These are phyloP conservation scores for Aphelenchoides fujianensis DNA, from an alignment of 1,140 invertebrate genomes.

Conservation along the genomic window DNA sequence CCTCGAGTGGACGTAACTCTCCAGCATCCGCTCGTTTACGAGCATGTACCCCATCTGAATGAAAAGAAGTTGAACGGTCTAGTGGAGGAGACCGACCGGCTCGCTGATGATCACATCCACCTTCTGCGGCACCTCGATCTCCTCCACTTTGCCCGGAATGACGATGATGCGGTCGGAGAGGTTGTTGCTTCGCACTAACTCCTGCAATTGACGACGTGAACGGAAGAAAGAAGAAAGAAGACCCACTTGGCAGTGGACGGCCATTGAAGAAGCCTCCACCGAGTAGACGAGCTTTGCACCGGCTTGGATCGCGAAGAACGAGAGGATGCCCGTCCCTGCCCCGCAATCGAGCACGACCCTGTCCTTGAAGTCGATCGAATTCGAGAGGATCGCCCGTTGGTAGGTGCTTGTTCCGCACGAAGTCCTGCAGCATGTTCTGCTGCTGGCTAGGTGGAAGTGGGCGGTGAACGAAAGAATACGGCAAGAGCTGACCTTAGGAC, in stretches of 20 bases:
- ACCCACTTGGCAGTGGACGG: slow-evolving; percentile 82
- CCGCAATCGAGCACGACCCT: slow-evolving; percentile 91
- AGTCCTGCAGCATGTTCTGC: slow-evolving; percentile 99
- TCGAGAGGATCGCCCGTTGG: slow-evolving; percentile 89
- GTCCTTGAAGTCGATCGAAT: slow-evolving; percentile 82
- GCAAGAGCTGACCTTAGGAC: no score
- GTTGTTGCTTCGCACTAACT: slow-evolving; percentile 84
- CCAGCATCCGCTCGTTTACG: slow-evolving; percentile 98
- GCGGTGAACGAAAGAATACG: no score
- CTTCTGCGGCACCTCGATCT: slow-evolving; percentile 86
- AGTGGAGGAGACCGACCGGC: no score
- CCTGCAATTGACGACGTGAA: slow-evolving; percentile 64
- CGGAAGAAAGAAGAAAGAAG: slow-evolving; percentile 30
- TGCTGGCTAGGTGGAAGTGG: no score
- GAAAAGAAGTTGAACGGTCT: no score
- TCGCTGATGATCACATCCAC: slow-evolving; percentile 98
- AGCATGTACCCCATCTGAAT: slow-evolving; percentile 99
- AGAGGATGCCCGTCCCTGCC: slow-evolving; percentile 91
- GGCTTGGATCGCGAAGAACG: slow-evolving; percentile 95
- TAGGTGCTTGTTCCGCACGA: slow-evolving; percentile 96
- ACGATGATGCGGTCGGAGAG: slow-evolving; percentile 81
- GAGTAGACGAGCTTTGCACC: slow-evolving; percentile 94
- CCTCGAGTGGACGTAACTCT: slow-evolving; percentile 96
- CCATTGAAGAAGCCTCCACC: slow-evolving; percentile 97
- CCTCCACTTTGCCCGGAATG: slow-evolving; percentile 95